Percentiles rank a stretch among this genome's conserved stretches.
phyloP scores from a whole-genome alignment of 2,888 invertebrate species.

The Microplitis manilae region DNA sequence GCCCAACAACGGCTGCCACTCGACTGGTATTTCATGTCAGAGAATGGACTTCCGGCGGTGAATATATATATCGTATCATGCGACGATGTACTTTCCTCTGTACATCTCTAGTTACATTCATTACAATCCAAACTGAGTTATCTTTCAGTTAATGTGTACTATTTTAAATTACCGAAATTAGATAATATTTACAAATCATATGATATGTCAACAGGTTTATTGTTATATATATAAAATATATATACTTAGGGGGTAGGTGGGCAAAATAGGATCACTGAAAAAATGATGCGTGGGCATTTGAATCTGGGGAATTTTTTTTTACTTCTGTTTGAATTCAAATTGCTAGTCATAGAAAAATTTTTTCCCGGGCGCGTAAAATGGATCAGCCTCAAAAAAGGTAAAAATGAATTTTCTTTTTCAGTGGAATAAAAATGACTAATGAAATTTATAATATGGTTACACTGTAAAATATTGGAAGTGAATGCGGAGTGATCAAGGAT shows the following conservation, averaged over 20 bases:
- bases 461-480: too few relatives aligned
- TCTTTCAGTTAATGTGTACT: background rate
- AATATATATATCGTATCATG: slow-evolving; percentile 11
- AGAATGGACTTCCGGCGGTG: slow-evolving; percentile 35
- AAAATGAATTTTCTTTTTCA: too few relatives aligned
- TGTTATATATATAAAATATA: background rate
- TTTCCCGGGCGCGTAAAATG: too few relatives aligned
- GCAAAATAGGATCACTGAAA: too few relatives aligned
- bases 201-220: background rate
- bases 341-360: too few relatives aligned
- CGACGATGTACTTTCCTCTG: slow-evolving; percentile 10
- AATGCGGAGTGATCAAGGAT: too few relatives aligned
- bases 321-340: too few relatives aligned
- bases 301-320: too few relatives aligned
- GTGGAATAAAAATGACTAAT: too few relatives aligned
- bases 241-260: background rate
- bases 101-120: background rate
- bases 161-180: background rate
- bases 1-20: background rate
- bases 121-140: slow-evolving; percentile 1
- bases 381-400: too few relatives aligned
- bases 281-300: too few relatives aligned
- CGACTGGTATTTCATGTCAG: background rate
- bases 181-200: background rate
- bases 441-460: too few relatives aligned